A percentile compares a stretch with the other conserved stretches of the same genome.
phyloP scores from a whole-genome alignment of 2,797 vertebrate species.

The Epinephelus malabaricus region DNA sequence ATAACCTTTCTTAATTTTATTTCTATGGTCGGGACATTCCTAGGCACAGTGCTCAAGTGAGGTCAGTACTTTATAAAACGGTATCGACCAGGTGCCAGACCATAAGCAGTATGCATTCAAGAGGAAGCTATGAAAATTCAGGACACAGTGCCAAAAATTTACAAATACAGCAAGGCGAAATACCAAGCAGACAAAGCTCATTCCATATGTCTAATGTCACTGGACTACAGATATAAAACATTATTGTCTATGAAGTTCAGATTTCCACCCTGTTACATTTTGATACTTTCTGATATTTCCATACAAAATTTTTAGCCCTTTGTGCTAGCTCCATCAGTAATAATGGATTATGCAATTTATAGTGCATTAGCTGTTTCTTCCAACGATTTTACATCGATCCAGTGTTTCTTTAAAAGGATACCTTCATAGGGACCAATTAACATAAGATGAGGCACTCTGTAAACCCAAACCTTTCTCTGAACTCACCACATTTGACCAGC shows the following conservation, averaged over 20 bases:
- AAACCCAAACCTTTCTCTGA: constrained; percentile 48
- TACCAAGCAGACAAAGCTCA: no score
- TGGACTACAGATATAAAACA: not conserved
- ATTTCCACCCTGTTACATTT: not conserved
- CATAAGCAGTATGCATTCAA: no score
- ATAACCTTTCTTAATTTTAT: no score
- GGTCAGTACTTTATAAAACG: no score
- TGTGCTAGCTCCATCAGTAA: constrained; percentile 3
- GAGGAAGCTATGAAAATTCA: no score
- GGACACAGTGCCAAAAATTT: no score
- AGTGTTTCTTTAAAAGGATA: constrained; percentile 45
- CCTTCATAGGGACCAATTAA: constrained; percentile 71
- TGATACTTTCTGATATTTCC: not conserved
- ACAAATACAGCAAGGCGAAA: no score
- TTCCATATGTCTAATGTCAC: not conserved
- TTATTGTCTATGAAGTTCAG: not conserved
- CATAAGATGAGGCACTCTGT: constrained; percentile 51
- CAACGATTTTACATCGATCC: constrained; percentile 25
- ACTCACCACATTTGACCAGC: constrained; percentile 42
- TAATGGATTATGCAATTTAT: constrained; percentile 22
- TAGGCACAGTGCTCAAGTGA: no score
- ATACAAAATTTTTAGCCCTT: not conserved
- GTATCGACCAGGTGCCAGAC: no score
- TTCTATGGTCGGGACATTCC: no score
- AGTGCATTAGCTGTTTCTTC: constrained; percentile 19